Conservation (phyloP, 2,797 vertebrate genomes). For the Pseudochromis fuscus region DNA sequence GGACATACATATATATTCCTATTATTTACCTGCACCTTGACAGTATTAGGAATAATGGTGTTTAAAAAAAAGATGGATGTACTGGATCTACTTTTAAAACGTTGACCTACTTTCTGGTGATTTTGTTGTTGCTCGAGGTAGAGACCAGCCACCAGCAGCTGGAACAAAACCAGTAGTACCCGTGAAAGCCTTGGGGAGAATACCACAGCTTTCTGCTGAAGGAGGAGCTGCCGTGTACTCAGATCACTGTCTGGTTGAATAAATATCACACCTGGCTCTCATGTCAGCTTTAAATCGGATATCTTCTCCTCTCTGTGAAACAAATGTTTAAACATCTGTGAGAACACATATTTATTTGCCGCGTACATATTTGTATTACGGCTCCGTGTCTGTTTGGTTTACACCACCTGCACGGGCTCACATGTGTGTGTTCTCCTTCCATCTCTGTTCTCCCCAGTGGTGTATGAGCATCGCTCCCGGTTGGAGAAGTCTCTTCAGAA, state of each 20-base stretch:
- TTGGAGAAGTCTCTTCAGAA: slow-evolving; percentile 99
- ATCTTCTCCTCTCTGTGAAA: background rate
- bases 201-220: slow-evolving; percentile 40
- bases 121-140: background rate
- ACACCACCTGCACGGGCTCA: background rate
- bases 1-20: background rate
- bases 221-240: slow-evolving; percentile 26
- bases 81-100: background rate
- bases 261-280: slow-evolving; percentile 36
- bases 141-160: background rate
- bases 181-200: slow-evolving; percentile 45
- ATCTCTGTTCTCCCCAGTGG: slow-evolving; percentile 85
- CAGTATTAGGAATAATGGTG: background rate
- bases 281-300: slow-evolving; percentile 5
- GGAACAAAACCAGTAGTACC: background rate
- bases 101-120: background rate
- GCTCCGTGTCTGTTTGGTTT: slow-evolving; percentile 28
- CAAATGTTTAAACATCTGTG: background rate
- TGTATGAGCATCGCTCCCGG: slow-evolving; percentile 97
- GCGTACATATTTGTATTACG: slow-evolving; percentile 22
- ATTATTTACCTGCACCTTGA: background rate
- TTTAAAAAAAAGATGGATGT: no score
- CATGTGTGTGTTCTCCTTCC: background rate
- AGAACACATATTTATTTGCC: background rate
- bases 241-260: slow-evolving; percentile 25